Base-by-base conservation (phyloP, 2,888 invertebrate species). In the Sericinus montela region DNA sequence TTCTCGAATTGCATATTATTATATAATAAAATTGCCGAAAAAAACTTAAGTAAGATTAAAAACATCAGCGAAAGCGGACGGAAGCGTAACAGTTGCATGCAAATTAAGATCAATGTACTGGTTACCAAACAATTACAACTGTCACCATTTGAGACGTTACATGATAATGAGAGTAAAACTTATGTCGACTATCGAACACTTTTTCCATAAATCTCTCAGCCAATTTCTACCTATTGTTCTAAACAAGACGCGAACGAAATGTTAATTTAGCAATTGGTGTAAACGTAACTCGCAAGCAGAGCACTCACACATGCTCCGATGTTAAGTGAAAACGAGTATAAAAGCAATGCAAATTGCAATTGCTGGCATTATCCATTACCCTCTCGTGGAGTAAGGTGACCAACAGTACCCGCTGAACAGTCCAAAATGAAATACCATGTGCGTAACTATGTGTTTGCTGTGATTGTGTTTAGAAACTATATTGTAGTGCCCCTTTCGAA, bases 211-310 rank as follows among this genome's bases (percentile, higher is more conserved):
- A 70, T 72, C 77, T 80, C 72, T 59, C 74, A 74, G 74, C 69
- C 65, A 82, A 75, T 86, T 85, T 86, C 87, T 83, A 85, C 62
- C 82, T 73, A 87, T 87, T 87, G 87, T 87, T 82, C 72, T 76
- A 48, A 42, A 23, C 71, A 69, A 72, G 73, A 78, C 75, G 73
- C 68, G 65, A 65, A 68, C 71, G 58, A 78, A 77, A 74, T 84
- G 72, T 79, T 82, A 82, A 84, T 86, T 74, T 67, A 58, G 62
- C 58, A 56, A 57, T 60, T 57, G 51, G 53, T 58, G 67, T 61
- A 71, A 69, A 84, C 82, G 84, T 85, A 84, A 84, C 59, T 70
- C 67, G 67, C 68, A 71, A 63, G 62, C 73, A 65, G 74, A 77
- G 71, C 80, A 80, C 75, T 69, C 67, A 65, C 79, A 77, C 80